Evolutionary conservation across 2,797 vertebrate species (phyloP), one percentile per base, ranked within the genome.

Genomic region (Dallia pectoralis): DNA sequence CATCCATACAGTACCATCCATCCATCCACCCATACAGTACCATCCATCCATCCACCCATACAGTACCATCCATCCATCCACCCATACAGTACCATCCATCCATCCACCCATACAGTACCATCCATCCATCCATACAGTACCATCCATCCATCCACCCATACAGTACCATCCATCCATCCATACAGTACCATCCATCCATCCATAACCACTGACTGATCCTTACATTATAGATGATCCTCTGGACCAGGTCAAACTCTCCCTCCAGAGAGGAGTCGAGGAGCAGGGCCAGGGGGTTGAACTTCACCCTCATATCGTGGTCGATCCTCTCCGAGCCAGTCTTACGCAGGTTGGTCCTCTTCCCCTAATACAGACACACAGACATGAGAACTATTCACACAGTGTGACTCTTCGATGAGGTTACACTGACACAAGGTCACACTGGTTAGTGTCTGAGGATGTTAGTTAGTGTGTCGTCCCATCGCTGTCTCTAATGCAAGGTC

Each of bases 221-320:
- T 90, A 98, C 97, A 79, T 98, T 96, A 32, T 98, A 99, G 87
- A 98, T 97, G 83, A 99, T 95, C 87, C 97, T 95, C 89, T 98
- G 97, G 56, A 99, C 97, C 0, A 99, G 95, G 88, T 99, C 96
- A 76, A 96, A 98, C 81, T 99, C 97, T 25, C 97, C 97, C 87
- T 99, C 97, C 87, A 99, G 90, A 47, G 97, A 98, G 0, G 96
- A 94, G 83, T 99, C 97, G 67, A 99, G 91, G 68, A 99, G 94
- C 78, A 99, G 90, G 0, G 96, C 96, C 0, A 98, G 91, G 0
- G 97, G 95, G 87, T 97, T 97, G 88, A 99, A 99, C 76, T 94
- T 94, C 68, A 99, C 96, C 74, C 95, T 88, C 93, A 94, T 91
- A 40, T 90, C 87, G 3, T 93, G 94, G 6, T 88, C 85, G 18